Base-by-base conservation (phyloP, 2,888 invertebrate species). In the Pollenia angustigena region DNA sequence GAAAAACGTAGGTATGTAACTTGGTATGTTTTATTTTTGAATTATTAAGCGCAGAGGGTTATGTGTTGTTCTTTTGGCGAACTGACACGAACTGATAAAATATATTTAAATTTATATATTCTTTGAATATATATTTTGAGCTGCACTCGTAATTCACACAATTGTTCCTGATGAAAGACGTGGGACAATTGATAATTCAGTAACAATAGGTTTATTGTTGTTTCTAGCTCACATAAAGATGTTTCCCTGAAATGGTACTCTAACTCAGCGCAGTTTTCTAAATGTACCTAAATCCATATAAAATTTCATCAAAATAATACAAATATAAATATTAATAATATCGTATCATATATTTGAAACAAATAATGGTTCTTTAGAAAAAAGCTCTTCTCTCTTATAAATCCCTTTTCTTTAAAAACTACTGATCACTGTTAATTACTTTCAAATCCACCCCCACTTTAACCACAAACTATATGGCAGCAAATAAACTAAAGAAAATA, bases 391-490 rank as follows among this genome's bases (percentile, higher is more conserved):
- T 23, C 23, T 23, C 23, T 23, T 23, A 23, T 23, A 32, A 32
- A 32, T 32, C 6, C 32, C 1, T 32, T 32, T 32, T 32, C 32
- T 32, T 32, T 32, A 32, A 32, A 32, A 32, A 32, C 6, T 4
- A 6, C 32, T 32, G 32, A 32, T 32, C 32, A 32, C 32, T 32
- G 6, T 32, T 10, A 58, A 6, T 10, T 0, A 58, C 11, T 74
- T 74, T 6, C 2, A 23, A 75, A 75, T 62, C 14, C 1, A 3
- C 23, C 48, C 8, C 44, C 81, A 9, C 42, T 44, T n/a, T 12
- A 56, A 68, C 74, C 81, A 46, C 76, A 62, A 69, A 40, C 60
- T 71, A 48, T 69, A 60, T 82, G 54, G 60, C 68, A 32, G 68
- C 52, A 69, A 75, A 52, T 74, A 74, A 74, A 44, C 14, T 18